Percentiles rank a stretch among this genome's conserved stretches.
Conservation (phyloP, 2,888 invertebrate genomes). For the Tanaodytes sp. region DNA sequence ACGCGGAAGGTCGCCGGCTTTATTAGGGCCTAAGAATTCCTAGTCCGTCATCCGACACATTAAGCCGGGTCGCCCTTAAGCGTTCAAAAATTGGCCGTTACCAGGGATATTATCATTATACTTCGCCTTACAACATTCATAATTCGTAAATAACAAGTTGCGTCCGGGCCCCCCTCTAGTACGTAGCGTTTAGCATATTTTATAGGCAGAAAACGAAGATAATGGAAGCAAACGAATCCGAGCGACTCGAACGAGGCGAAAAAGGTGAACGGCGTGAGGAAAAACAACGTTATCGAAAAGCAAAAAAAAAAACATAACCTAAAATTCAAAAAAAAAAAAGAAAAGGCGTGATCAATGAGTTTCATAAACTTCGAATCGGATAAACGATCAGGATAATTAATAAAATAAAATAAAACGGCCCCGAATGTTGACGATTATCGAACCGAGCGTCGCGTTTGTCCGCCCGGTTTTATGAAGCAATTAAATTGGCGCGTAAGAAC, state of each 20-base stretch:
- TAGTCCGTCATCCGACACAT: conserved; percentile 55
- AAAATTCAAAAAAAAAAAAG: conserved; percentile 14
- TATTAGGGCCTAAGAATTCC: conserved; percentile 51
- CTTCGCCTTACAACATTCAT: conserved; percentile 69
- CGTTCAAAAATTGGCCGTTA: conserved; percentile 56
- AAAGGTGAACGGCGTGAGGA: neutral
- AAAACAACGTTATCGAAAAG: neutral
- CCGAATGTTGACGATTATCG: conserved; percentile 29
- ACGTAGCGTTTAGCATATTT: conserved; percentile 70
- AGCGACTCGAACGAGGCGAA: conserved; percentile 17
- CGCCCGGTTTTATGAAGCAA: conserved; percentile 10
- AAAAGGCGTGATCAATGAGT: conserved; percentile 23
- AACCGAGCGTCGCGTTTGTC: conserved; percentile 41
- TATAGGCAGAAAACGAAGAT: conserved; percentile 61
- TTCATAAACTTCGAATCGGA: conserved; percentile 34
- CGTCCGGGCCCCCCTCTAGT: conserved; percentile 52
- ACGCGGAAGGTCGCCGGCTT: conserved; percentile 54
- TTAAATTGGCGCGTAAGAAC: neutral
- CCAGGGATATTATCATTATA: conserved; percentile 63
- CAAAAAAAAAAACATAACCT: neutral
- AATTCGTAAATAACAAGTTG: conserved; percentile 72
- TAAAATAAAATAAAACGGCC: too few relatives aligned
- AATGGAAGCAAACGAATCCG: conserved; percentile 46
- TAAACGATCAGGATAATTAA: conserved; percentile 41
- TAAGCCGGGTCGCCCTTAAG: conserved; percentile 53